Evolutionary conservation across 2,888 invertebrate species (phyloP), one percentile per base, ranked within the genome.

Genomic region (Phytoseiulus persimilis): DNA sequence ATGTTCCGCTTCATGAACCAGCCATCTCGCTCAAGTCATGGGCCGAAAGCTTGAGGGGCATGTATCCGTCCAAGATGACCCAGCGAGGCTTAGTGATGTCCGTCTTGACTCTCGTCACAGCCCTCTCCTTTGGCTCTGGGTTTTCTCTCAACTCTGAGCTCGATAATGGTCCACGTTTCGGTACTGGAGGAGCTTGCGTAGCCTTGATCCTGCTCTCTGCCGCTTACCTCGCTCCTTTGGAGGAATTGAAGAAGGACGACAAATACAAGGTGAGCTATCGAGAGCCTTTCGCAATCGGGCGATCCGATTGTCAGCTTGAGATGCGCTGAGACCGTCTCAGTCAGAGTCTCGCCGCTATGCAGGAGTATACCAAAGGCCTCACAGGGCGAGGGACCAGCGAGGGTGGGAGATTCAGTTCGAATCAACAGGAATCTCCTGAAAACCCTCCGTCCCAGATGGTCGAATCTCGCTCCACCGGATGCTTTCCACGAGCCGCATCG

Each of bases 211-310:
- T 87, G 0, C 9, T 87, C 3, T n/a, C 28, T 23, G 32, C n/a
- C 0, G 87, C 87, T 32, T 87, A 33, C 45, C 32, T 87, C 87
- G 0, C 0, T 87, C 87, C 87, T 31, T 45, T 87, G 39, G 45
- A 32, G 6, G 87, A 87, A 18, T 23, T 32, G 32, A 33, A 39
- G n/a, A 45, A 87, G 28, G 87, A 87, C 87, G 87, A 87, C 11
- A 87, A 32, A n/a, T 87, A 87, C 87, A 87, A 31, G 87, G 87
- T 87, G 32, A 32, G 84, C 11, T 23, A 23, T 84, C 32, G 14
- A 1, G 32, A 5, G 23, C 84, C 23, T 14, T 84, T 31, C 3
- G 31, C 32, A n/a, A n/a, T n/a, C n/a, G n/a, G n/a, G n/a, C n/a
- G n/a, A n/a, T n/a, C n/a, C n/a, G n/a, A n/a, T n/a, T n/a, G n/a